A percentile compares a stretch with the other conserved stretches of the same genome.
Evolutionary conservation across 2,797 vertebrate genomes (phyloP).

Genomic region (Betta splendens): DNA sequence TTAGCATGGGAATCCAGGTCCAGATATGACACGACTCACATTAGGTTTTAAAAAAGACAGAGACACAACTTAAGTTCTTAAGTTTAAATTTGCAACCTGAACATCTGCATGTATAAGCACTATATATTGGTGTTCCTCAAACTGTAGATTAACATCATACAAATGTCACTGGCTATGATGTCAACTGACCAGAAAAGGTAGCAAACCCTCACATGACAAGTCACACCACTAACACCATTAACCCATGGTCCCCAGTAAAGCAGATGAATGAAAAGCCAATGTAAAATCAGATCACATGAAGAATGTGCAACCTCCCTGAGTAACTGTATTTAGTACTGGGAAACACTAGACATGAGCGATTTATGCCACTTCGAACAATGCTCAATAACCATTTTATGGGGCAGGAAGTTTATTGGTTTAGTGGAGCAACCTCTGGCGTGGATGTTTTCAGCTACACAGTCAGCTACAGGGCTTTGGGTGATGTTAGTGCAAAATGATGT

Average conservation of each 20-base stretch:
- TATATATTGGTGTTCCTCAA: too few relatives aligned
- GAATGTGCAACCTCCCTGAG: constrained; percentile 25
- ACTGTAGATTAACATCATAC: too few relatives aligned
- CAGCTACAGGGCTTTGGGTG: constrained; percentile 60
- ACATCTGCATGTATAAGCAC: constrained; percentile 43
- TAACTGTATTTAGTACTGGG: constrained; percentile 23
- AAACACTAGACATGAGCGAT: constrained; percentile 57
- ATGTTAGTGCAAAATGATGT: constrained; percentile 58
- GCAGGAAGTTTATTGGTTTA: constrained; percentile 65
- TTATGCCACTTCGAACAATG: constrained; percentile 65
- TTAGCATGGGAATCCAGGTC: neutral
- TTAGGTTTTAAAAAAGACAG: constrained; percentile 35
- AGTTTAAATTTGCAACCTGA: constrained; percentile 28
- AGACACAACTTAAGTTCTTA: too few relatives aligned
- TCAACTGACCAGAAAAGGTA: constrained; percentile 35
- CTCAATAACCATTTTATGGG: constrained; percentile 56
- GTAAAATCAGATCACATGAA: constrained; percentile 6
- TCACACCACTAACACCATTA: neutral
- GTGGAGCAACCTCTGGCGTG: constrained; percentile 50
- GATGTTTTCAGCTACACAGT: constrained; percentile 52
- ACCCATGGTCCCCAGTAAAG: constrained; percentile 5
- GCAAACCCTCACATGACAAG: constrained; percentile 20
- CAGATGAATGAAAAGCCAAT: constrained; percentile 16
- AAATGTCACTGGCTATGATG: neutral
- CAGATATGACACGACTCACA: constrained; percentile 2